These are phyloP conservation scores for Hybognathus amarus DNA, from an alignment of 2,797 vertebrate genomes.

Conservation along the genomic window DNA sequence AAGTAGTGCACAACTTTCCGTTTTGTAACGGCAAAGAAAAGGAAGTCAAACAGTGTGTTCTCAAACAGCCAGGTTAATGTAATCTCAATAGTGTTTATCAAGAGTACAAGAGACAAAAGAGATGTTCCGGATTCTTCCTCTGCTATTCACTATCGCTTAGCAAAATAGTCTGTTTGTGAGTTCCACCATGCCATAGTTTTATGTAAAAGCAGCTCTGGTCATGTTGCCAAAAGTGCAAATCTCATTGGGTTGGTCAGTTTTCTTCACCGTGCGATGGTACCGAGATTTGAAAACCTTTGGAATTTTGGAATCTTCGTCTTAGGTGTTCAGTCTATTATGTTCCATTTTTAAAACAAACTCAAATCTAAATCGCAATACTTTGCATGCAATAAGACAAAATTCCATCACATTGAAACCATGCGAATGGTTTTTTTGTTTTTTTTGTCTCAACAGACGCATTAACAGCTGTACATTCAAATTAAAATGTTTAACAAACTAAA, in stretches of 20 bases:
- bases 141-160: background rate
- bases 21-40: background rate
- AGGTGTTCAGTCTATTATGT: background rate
- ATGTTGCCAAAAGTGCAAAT: background rate
- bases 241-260: background rate
- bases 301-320: background rate
- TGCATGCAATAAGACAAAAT: conserved; percentile 61
- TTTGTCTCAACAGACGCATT: background rate
- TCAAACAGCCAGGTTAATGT: background rate
- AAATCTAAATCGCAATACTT: conserved; percentile 42
- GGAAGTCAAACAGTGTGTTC: background rate
- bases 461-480: conserved; percentile 4
- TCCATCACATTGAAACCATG: background rate
- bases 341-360: conserved; percentile 43
- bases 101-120: background rate
- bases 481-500: background rate
- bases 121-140: background rate
- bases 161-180: background rate
- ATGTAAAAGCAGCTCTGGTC: background rate
- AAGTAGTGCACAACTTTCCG: background rate
- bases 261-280: background rate
- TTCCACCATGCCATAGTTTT: background rate
- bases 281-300: background rate
- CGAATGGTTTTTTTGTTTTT: background rate
- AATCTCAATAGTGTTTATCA: background rate